These are phyloP conservation scores for Heliothis virescens DNA, from an alignment of 1,140 invertebrate species.

Conservation along the genomic window DNA sequence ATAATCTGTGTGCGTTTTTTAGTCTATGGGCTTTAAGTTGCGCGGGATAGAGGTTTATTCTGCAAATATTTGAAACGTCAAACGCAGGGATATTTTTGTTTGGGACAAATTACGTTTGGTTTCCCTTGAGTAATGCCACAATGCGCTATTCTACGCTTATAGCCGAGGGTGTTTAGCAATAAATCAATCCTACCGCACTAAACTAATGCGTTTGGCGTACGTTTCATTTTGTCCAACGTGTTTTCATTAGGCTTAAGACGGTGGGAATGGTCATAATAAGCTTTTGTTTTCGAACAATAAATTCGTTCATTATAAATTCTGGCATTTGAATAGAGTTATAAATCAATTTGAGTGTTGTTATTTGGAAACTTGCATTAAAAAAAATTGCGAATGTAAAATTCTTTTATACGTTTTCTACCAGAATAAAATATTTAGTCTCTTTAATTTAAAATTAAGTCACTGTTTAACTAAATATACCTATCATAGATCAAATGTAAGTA, in stretches of 20 bases:
- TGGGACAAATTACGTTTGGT: constrained; percentile 32
- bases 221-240: constrained; percentile 38
- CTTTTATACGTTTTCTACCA: no score
- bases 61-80: constrained; percentile 34
- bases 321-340: constrained; percentile 18
- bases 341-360: neutral
- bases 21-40: constrained; percentile 29
- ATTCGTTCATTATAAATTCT: constrained; percentile 19
- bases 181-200: constrained; percentile 48
- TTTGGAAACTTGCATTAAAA: neutral
- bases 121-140: constrained; percentile 28
- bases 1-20: constrained; percentile 34
- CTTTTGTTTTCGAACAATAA: constrained; percentile 19
- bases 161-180: constrained; percentile 34
- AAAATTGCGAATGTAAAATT: no score
- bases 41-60: constrained; percentile 40
- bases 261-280: constrained; percentile 11
- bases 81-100: constrained; percentile 32
- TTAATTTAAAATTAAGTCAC: no score
- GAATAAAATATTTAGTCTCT: no score
- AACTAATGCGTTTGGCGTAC: constrained; percentile 45
- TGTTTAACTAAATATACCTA: neutral
- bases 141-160: constrained; percentile 34
- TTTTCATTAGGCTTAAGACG: constrained; percentile 38
- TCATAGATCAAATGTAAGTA: neutral